Percentiles rank a stretch among this genome's conserved stretches.
These are phyloP conservation scores for Sebastes umbrosus DNA, from an alignment of 2,797 vertebrate genomes.

Conservation along the genomic window DNA sequence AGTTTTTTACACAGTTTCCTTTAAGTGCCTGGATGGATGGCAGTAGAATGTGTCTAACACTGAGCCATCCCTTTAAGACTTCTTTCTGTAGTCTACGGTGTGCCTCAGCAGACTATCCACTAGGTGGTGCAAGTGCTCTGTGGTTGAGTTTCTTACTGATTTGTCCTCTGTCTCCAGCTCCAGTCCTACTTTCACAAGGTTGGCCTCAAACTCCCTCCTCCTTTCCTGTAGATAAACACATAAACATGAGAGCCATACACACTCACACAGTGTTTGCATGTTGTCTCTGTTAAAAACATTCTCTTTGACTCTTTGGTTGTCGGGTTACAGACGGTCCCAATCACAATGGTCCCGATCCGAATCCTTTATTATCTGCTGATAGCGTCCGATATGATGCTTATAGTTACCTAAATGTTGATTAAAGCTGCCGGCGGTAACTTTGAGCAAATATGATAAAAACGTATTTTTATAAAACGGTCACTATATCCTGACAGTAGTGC, in stretches of 20 bases:
- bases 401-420: not conserved
- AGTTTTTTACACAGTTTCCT: not conserved
- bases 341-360: not conserved
- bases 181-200: constrained; percentile 89
- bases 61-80: constrained; percentile 58
- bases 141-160: constrained; percentile 78
- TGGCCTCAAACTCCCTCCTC: constrained; percentile 91
- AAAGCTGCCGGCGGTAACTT: not conserved
- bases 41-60: not conserved
- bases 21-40: not conserved
- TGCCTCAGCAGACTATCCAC: constrained; percentile 29
- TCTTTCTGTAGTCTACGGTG: not conserved
- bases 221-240: constrained; percentile 84
- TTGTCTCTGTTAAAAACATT: not conserved
- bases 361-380: not conserved
- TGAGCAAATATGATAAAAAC: no score
- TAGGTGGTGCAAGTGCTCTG: constrained; percentile 49
- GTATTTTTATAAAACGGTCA: no score
- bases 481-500: no score
- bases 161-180: constrained; percentile 93
- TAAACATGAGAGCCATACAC: constrained; percentile 21
- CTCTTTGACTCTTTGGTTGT: not conserved
- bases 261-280: not conserved
- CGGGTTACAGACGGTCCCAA: not conserved
- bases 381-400: not conserved